Conservation (phyloP, 1,140 invertebrate species). For the Dufourea novaeangliae region DNA sequence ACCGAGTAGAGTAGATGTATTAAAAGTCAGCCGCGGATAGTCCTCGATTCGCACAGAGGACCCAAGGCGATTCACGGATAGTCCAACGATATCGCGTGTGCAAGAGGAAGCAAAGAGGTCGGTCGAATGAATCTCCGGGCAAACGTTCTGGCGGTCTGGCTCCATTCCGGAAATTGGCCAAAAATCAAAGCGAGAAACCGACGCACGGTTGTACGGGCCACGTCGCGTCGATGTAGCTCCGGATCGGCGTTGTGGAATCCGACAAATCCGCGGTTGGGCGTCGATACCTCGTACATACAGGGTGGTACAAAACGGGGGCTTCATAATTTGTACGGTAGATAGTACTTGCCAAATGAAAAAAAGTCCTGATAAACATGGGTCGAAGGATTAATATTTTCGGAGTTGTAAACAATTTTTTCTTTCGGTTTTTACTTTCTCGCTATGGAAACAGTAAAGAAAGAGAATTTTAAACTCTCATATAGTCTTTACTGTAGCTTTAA, state of each 20-base stretch:
- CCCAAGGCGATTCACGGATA: neutral
- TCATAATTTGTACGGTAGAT: too few relatives aligned
- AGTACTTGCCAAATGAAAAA: too few relatives aligned
- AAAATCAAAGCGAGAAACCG: slow-evolving; percentile 26
- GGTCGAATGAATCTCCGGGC: neutral
- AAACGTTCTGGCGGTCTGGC: neutral
- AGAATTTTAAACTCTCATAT: too few relatives aligned
- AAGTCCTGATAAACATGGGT: too few relatives aligned
- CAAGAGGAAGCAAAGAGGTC: neutral
- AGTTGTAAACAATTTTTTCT: too few relatives aligned
- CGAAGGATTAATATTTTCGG: too few relatives aligned
- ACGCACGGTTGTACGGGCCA: too few relatives aligned
- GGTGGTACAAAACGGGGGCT: too few relatives aligned
- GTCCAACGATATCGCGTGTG: neutral
- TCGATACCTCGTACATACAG: neutral
- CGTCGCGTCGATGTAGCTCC: neutral
- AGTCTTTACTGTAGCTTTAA: too few relatives aligned
- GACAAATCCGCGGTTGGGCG: neutral
- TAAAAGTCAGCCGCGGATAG: neutral
- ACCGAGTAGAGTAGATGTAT: neutral
- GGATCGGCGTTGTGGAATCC: neutral
- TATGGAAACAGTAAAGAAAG: too few relatives aligned
- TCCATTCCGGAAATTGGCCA: slow-evolving; percentile 20
- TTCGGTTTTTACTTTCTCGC: too few relatives aligned
- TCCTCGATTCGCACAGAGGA: neutral